These are phyloP conservation scores for Cheilosia urbana DNA, from an alignment of 2,888 invertebrate species.

Conservation along the genomic window DNA sequence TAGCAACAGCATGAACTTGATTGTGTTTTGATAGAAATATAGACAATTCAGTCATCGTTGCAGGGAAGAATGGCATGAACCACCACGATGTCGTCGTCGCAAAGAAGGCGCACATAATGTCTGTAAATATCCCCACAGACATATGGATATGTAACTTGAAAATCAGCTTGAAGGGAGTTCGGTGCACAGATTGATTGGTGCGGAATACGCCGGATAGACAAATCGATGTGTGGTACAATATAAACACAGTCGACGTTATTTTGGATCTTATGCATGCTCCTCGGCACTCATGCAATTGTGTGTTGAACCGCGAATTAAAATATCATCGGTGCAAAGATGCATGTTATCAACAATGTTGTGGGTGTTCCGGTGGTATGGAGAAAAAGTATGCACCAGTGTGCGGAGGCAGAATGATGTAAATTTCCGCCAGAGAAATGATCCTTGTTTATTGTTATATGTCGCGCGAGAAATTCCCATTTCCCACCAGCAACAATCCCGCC, in stretches of 20 bases:
- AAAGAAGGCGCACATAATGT: constrained; percentile 13
- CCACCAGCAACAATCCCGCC: constrained; percentile 21
- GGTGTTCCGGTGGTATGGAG: not conserved
- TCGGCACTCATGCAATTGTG: not conserved
- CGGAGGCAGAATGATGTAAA: constrained; percentile 41
- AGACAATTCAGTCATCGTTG: constrained; percentile 58
- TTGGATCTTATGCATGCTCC: not conserved
- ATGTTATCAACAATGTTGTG: constrained; percentile 18
- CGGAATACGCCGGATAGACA: constrained; percentile 27
- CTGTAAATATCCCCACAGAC: not conserved
- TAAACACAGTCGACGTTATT: constrained; percentile 12
- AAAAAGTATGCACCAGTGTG: constrained; percentile 23
- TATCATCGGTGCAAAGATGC: constrained; percentile 37
- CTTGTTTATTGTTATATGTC: constrained; percentile 69
- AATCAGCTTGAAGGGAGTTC: constrained; percentile 8
- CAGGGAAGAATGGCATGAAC: constrained; percentile 43
- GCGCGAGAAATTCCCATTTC: constrained; percentile 25
- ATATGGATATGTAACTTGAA: constrained; percentile 5
- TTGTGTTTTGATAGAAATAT: constrained; percentile 69
- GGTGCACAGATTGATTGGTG: constrained; percentile 52
- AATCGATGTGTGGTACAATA: constrained; percentile 39
- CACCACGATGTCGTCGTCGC: constrained; percentile 20
- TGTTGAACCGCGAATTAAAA: constrained; percentile 51
- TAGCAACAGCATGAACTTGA: constrained; percentile 72
- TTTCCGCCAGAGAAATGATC: constrained; percentile 67